These are phyloP conservation scores for Leptopilina boulardi DNA, from an alignment of 1,140 invertebrate genomes.

Conservation along the genomic window DNA sequence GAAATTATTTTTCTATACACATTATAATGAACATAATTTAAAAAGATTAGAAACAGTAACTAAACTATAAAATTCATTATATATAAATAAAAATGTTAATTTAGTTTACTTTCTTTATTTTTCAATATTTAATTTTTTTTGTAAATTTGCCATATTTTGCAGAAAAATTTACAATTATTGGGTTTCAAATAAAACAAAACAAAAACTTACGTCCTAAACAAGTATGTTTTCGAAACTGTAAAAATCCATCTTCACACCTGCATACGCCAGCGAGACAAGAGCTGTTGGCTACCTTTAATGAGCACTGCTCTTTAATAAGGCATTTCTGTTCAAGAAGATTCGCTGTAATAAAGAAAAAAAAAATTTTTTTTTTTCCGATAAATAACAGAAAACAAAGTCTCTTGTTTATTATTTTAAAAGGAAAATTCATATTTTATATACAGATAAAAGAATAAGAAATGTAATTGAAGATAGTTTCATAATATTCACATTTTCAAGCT, in stretches of 20 bases:
- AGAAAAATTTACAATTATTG: no score
- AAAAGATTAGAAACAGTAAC: neutral
- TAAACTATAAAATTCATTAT: no score
- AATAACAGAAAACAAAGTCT: slow-evolving; percentile 39
- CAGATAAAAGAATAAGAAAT: neutral
- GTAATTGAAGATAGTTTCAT: no score
- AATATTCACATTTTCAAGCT: no score
- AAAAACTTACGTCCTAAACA: slow-evolving; percentile 88
- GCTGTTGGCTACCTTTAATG: slow-evolving; percentile 87
- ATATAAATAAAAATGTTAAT: no score
- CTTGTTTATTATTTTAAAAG: slow-evolving; percentile 34
- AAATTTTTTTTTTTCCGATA: slow-evolving; percentile 42
- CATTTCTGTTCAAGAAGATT: slow-evolving; percentile 87
- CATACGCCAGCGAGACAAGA: slow-evolving; percentile 84
- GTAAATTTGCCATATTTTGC: no score
- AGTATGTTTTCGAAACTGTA: slow-evolving; percentile 91
- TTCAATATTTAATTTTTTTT: no score
- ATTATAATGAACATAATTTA: neutral
- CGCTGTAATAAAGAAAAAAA: slow-evolving; percentile 77
- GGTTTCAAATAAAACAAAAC: neutral
- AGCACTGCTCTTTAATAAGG: slow-evolving; percentile 84
- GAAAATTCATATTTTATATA: neutral
- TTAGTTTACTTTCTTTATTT: no score
- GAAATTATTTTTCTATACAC: neutral
- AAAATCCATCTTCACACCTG: slow-evolving; percentile 86